These are phyloP conservation scores for Dendropsophus ebraccatus DNA, from an alignment of 2,113 vertebrate genomes.

Conservation along the genomic window DNA sequence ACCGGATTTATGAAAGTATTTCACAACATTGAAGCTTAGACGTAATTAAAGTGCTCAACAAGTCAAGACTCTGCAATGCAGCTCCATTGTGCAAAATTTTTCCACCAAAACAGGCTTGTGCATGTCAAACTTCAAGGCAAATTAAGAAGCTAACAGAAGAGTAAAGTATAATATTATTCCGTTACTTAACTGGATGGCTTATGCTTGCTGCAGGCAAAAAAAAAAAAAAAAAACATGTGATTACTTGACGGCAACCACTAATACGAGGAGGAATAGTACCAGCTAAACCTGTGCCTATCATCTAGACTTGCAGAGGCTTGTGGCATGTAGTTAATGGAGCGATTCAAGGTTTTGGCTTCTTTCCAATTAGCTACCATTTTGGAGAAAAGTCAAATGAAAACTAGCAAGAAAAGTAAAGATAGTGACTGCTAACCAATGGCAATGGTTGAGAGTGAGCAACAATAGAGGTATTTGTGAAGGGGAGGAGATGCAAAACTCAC, in stretches of 20 bases:
- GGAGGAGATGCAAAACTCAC: no score
- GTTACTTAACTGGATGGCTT: not conserved
- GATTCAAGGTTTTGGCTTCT: not conserved
- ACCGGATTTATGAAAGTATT: not conserved
- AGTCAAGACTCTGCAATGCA: not conserved
- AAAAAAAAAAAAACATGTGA: no score
- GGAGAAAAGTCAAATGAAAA: not conserved
- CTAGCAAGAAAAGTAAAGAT: no score
- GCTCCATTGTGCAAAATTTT: not conserved
- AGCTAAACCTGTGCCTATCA: not conserved
- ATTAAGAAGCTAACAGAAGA: not conserved
- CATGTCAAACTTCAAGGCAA: not conserved
- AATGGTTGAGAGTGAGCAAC: not conserved
- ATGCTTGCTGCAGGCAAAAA: not conserved
- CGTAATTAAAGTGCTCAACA: conserved; percentile 5
- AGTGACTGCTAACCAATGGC: not conserved
- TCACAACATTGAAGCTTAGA: conserved; percentile 1
- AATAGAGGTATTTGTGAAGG: not conserved
- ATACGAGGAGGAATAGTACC: not conserved
- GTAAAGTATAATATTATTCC: not conserved
- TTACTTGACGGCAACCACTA: not conserved
- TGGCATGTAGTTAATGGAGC: not conserved
- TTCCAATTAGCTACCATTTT: not conserved
- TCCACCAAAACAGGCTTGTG: not conserved
- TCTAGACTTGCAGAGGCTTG: not conserved